phyloP scores from a whole-genome alignment of 1,140 invertebrate species.

The Bombyx mandarina region DNA sequence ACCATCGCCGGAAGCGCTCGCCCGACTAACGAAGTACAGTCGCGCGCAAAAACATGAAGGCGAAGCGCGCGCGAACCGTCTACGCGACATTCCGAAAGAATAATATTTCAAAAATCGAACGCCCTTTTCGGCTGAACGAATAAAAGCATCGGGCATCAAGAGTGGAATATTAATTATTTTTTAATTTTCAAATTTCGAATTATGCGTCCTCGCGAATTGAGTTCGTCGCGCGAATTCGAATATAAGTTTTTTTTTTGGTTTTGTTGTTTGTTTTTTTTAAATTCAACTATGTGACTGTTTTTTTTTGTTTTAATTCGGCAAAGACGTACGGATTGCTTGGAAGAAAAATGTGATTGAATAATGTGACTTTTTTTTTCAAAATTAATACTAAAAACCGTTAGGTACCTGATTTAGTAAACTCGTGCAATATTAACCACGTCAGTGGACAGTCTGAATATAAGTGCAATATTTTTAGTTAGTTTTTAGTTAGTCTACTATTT shows the following conservation, averaged over 20 bases:
- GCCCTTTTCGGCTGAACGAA: no score
- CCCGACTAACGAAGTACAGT: not conserved
- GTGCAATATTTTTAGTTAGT: conserved; percentile 48
- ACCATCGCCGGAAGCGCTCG: conserved; percentile 13
- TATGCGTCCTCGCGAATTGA: no score
- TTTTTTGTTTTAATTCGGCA: conserved; percentile 4
- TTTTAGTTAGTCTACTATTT: conserved; percentile 20
- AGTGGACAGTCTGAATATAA: conserved; percentile 50
- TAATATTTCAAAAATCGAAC: not conserved
- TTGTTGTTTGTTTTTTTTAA: conserved; percentile 2
- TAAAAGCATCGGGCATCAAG: no score
- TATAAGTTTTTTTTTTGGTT: conserved; percentile 6
- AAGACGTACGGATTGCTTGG: no score
- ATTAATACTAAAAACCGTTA: not conserved
- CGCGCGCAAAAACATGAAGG: not conserved
- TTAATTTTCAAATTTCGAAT: no score
- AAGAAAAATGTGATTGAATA: no score
- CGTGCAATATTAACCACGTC: conserved; percentile 21
- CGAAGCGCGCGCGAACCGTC: no score
- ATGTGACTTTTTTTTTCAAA: no score
- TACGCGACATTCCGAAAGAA: conserved; percentile 10
- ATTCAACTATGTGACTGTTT: conserved; percentile 10
- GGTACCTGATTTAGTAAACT: conserved; percentile 40
- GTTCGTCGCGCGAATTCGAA: not conserved
- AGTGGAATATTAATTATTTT: no score